Percentiles rank a stretch among this genome's conserved stretches.
Evolutionary conservation across 2,113 vertebrate species (phyloP).

Genomic region (Clarias macrocephalus): DNA sequence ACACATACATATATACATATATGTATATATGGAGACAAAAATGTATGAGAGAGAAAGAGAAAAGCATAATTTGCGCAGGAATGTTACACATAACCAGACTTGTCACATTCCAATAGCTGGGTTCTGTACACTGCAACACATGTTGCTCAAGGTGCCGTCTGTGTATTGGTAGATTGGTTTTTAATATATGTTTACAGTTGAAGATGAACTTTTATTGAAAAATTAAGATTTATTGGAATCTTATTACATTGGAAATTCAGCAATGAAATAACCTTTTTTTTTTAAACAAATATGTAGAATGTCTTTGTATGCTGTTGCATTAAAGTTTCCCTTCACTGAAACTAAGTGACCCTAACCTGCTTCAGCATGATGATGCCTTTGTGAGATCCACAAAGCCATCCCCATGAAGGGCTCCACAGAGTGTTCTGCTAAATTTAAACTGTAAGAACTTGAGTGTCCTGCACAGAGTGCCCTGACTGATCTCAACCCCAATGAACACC

Average conservation of each 20-base stretch:
- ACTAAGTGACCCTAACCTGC: neutral
- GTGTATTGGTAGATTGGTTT: neutral
- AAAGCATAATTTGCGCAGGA: neutral
- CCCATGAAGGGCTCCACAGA: neutral
- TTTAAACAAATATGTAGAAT: neutral
- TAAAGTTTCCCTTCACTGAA: neutral
- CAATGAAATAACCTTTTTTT: no score
- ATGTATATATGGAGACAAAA: neutral
- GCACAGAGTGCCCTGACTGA: neutral
- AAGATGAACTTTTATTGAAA: neutral
- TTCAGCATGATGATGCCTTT: neutral
- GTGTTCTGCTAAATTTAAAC: neutral
- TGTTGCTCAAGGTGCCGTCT: neutral
- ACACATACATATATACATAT: no score
- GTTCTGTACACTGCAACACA: neutral
- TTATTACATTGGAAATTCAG: no score
- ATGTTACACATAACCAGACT: neutral
- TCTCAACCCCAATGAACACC: neutral
- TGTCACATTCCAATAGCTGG: neutral
- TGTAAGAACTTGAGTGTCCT: neutral
- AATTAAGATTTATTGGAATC: no score
- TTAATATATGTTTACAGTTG: neutral
- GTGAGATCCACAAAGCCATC: neutral
- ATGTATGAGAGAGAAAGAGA: neutral
- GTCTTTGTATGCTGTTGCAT: neutral